phyloP scores from a whole-genome alignment of 2,113 vertebrate species.

The Oryzias curvinotus region DNA sequence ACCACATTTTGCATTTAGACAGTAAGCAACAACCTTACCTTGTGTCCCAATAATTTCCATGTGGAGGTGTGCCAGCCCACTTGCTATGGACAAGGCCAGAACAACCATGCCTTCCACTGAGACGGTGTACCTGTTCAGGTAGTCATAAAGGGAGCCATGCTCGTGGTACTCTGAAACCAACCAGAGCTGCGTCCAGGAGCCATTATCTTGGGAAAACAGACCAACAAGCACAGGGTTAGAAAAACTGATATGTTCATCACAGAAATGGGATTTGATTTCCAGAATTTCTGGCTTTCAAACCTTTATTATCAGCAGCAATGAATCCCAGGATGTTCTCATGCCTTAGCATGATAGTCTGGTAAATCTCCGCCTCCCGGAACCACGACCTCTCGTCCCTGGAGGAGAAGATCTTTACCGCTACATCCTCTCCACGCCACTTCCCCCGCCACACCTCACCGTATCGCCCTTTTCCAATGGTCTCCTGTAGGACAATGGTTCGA shows the following conservation, averaged over 20 bases:
- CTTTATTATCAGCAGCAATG: conserved; percentile 98
- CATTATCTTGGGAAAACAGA: conserved; percentile 82
- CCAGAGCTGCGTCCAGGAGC: conserved; percentile 99
- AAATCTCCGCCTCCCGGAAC: conserved; percentile 97
- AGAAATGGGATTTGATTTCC: background rate
- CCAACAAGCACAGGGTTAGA: conserved; percentile 8
- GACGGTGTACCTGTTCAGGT: conserved; percentile 89
- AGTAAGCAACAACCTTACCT: conserved; percentile 71
- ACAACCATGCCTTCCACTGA: conserved; percentile 84
- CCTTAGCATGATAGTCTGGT: conserved; percentile 95
- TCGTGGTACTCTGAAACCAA: conserved; percentile 97
- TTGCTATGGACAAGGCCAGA: conserved; percentile 87
- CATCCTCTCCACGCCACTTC: conserved; percentile 95
- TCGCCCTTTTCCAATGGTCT: conserved; percentile 91
- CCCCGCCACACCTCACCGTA: conserved; percentile 97
- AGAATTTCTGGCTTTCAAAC: conserved; percentile 57
- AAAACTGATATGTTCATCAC: background rate
- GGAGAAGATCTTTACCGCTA: conserved; percentile 98
- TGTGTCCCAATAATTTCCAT: conserved; percentile 98
- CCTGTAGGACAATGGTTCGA: conserved; percentile 94
- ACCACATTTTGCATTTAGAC: background rate
- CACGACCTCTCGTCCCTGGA: conserved; percentile 95
- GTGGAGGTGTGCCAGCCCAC: conserved; percentile 94
- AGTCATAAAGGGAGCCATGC: conserved; percentile 93
- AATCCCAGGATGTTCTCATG: conserved; percentile 98